Evolutionary conservation across 1,140 invertebrate species (phyloP).

Genomic region (Tetramorium alpestre): DNA sequence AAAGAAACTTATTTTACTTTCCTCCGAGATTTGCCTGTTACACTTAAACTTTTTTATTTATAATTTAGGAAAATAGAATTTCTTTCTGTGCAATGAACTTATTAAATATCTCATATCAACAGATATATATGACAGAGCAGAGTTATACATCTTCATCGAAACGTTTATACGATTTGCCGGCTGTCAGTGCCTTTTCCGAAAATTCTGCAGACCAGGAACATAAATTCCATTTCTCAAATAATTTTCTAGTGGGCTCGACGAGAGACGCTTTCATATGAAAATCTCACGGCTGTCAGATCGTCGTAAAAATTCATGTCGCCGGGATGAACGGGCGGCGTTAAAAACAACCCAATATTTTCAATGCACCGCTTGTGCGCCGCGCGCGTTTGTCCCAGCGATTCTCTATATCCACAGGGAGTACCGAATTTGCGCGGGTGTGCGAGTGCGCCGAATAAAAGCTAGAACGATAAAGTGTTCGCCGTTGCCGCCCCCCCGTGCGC

Average conservation of each 20-base stretch:
- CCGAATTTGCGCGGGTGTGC: constrained; percentile 6
- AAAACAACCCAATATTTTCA: constrained; percentile 61
- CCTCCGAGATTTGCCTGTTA: neutral
- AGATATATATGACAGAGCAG: neutral
- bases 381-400: constrained; percentile 28
- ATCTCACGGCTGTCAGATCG: constrained; percentile 54
- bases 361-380: constrained; percentile 14
- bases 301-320: constrained; percentile 59
- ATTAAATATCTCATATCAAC: neutral
- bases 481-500: neutral
- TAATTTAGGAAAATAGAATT: neutral
- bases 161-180: neutral
- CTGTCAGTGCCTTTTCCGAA: neutral
- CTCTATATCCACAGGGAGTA: constrained; percentile 43
- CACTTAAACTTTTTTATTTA: neutral
- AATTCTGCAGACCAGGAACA: neutral
- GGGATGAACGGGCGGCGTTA: constrained; percentile 43
- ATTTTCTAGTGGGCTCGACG: constrained; percentile 31
- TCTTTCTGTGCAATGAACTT: neutral
- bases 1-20: neutral
- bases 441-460: constrained; percentile 49
- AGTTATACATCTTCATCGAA: neutral
- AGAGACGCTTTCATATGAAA: constrained; percentile 51
- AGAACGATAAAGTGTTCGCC: constrained; percentile 41
- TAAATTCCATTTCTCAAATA: constrained; percentile 45